A percentile compares a stretch with the other conserved stretches of the same genome.
Conservation (phyloP, 2,888 invertebrate species). For the Cosmopolites sordidus region DNA sequence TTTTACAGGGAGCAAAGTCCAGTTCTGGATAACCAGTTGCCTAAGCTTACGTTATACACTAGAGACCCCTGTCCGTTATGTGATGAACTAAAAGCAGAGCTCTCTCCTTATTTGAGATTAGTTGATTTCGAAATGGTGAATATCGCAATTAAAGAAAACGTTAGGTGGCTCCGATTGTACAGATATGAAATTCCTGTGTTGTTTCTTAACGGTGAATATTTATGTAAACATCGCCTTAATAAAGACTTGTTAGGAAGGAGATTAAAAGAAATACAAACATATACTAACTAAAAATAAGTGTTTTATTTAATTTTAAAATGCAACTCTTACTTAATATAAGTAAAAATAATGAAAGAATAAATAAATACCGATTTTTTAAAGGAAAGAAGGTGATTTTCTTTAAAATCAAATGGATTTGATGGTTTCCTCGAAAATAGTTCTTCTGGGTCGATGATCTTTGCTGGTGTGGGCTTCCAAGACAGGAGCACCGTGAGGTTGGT, state of each 20-base stretch:
- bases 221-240: constrained; percentile 73
- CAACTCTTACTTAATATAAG: constrained; percentile 16
- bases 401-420: constrained; percentile 38
- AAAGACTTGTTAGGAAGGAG: constrained; percentile 48
- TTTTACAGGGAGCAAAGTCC: neutral
- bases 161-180: constrained; percentile 69
- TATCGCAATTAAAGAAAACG: constrained; percentile 69
- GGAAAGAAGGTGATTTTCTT: constrained; percentile 9
- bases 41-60: constrained; percentile 74
- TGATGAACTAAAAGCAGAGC: constrained; percentile 68
- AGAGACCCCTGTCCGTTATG: constrained; percentile 79
- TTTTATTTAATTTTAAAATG: neutral
- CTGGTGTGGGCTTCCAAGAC: constrained; percentile 22
- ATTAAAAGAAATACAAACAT: constrained; percentile 19
- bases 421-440: constrained; percentile 30
- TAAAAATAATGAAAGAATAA: constrained; percentile 10
- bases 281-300: neutral
- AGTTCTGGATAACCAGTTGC: constrained; percentile 44
- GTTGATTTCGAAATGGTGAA: constrained; percentile 69
- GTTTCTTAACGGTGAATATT: constrained; percentile 75
- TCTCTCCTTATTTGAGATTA: constrained; percentile 56
- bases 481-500: constrained; percentile 6
- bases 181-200: constrained; percentile 84
- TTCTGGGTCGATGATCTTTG: constrained; percentile 34
- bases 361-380: constrained; percentile 11